Percentiles rank a stretch among this genome's conserved stretches.
Conservation (phyloP, 2,797 vertebrate genomes). For the Notolepis coatsorum region DNA sequence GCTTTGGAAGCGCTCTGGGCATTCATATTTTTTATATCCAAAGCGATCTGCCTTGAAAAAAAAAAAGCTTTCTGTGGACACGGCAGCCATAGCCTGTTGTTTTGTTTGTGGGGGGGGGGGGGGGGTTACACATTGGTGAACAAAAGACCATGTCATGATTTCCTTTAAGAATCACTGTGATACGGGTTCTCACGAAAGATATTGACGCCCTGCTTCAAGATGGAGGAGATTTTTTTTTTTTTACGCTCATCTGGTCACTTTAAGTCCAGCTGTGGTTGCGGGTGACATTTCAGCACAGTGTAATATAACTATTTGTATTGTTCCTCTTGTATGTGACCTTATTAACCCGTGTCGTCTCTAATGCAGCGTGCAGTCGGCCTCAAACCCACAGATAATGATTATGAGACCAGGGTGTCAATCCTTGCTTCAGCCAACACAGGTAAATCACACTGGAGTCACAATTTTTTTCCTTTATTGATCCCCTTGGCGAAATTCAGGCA, state of each 20-base stretch:
- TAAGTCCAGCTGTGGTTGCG: slow-evolving; percentile 1
- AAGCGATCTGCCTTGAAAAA: no score
- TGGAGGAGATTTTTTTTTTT: not conserved
- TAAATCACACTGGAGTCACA: no score
- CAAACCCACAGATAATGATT: slow-evolving; percentile 47
- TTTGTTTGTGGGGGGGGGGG: no score
- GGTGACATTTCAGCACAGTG: slow-evolving; percentile 10
- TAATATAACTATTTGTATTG: not conserved
- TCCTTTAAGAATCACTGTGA: slow-evolving; percentile 19
- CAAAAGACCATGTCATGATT: no score
- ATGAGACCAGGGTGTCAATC: slow-evolving; percentile 45
- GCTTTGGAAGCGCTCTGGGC: no score
- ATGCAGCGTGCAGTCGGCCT: not conserved
- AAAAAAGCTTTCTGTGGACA: no score
- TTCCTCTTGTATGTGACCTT: not conserved
- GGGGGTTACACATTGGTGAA: no score
- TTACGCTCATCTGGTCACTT: not conserved
- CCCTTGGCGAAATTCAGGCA: no score
- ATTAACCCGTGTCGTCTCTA: slow-evolving; percentile 11
- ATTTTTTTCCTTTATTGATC: no score
- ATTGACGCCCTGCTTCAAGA: not conserved
- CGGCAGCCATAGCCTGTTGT: no score
- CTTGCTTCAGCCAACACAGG: slow-evolving; percentile 35
- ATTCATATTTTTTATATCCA: no score
- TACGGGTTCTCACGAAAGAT: slow-evolving; percentile 8